A percentile compares a stretch with the other conserved stretches of the same genome.
These are phyloP conservation scores for Varecia variegata DNA, from an alignment of 2,797 vertebrate species.

Conservation along the genomic window DNA sequence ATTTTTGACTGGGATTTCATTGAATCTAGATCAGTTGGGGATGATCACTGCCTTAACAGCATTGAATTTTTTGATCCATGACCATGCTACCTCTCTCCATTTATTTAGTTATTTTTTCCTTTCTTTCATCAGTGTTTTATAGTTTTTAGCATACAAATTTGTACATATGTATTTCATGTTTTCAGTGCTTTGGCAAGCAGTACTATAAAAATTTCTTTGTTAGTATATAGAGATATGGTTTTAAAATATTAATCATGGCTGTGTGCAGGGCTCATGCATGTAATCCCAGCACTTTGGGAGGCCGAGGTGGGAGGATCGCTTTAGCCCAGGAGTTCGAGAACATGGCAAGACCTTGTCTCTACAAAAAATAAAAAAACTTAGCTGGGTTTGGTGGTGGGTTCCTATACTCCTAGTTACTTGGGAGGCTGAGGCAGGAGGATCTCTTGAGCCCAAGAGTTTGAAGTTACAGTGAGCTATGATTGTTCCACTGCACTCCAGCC, in stretches of 20 bases:
- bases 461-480: not conserved
- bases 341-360: not conserved
- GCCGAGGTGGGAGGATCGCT: not conserved
- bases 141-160: not conserved
- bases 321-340: not conserved
- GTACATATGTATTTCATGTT: not conserved
- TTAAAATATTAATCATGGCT: not conserved
- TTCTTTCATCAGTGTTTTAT: not conserved
- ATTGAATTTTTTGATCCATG: not conserved
- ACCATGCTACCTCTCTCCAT: not conserved
- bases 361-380: not conserved
- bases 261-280: not conserved
- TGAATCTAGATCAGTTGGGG: not conserved
- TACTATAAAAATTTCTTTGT: not conserved
- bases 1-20: conserved; percentile 9
- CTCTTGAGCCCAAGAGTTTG: not conserved
- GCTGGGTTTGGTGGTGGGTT: not conserved
- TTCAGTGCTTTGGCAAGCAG: conserved; percentile 8
- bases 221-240: not conserved
- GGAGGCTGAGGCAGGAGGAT: not conserved
- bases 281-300: not conserved
- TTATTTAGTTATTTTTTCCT: not conserved
- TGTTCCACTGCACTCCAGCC: not conserved
- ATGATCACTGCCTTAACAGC: not conserved
- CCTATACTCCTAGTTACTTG: not conserved